Conservation (phyloP, 1,140 invertebrate genomes). For the Popillia japonica region DNA sequence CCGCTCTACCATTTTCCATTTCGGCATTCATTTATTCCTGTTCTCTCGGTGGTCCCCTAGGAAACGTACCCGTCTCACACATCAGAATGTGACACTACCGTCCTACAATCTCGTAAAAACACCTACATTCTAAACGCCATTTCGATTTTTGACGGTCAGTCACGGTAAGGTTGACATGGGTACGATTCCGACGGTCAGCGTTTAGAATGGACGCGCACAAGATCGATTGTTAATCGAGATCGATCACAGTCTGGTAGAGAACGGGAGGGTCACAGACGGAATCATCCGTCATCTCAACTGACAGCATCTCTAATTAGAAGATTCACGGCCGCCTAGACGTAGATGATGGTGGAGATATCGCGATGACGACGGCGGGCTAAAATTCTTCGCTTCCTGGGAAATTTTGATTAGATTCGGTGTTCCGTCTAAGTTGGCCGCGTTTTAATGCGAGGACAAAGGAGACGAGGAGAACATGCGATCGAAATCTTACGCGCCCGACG, state of each 20-base stretch:
- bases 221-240: conserved; percentile 40
- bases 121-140: conserved; percentile 42
- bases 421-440: neutral
- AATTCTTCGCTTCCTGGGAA: conserved; percentile 20
- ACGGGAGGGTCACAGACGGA: conserved; percentile 43
- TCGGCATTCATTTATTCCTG: conserved; percentile 44
- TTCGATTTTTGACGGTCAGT: conserved; percentile 50
- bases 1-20: conserved; percentile 43
- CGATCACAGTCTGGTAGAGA: conserved; percentile 48
- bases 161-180: conserved; percentile 51
- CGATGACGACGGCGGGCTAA: neutral
- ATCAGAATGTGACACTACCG: conserved; percentile 46
- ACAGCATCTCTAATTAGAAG: conserved; percentile 50
- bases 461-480: neutral
- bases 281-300: conserved; percentile 46
- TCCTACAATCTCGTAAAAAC: neutral
- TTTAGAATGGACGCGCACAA: conserved; percentile 44
- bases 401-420: conserved; percentile 24
- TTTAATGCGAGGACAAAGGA: neutral
- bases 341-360: conserved; percentile 29
- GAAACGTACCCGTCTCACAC: conserved; percentile 25
- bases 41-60: conserved; percentile 43
- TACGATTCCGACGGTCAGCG: conserved; percentile 51
- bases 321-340: conserved; percentile 28
- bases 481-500: no score